Evolutionary conservation across 2,888 invertebrate species (phyloP), one percentile per base, ranked within the genome.

Genomic region (Macaria notata): DNA sequence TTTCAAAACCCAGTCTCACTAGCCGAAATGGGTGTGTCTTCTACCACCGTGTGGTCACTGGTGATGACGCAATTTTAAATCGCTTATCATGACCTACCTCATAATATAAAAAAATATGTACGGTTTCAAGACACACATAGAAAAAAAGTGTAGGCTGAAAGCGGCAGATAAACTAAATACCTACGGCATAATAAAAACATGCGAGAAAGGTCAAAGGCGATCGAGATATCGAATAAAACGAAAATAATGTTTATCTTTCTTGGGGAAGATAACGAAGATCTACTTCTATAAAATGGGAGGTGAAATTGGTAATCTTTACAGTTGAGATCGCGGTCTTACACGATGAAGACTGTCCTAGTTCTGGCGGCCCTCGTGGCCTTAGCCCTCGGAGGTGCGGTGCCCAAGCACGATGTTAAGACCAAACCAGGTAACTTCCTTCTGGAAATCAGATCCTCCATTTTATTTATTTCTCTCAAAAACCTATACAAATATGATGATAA

Each of bases 321-420:
- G 79, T 79, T 75, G 58, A 58, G 68, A 63, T 63, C 62, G 62
- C 59, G 60, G 62, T 61, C 56, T 62, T 56, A 60, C 65, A 81
- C 69, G 59, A 83, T 82, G 85, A 85, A 79, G 78, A 78, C 81
- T 76, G 75, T 84, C 72, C 63, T 83, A 58, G 64, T 84, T 49
- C 68, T 86, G 39, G 73, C 80, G 46, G 78, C 76, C 63, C 72
- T 81, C 19, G 62, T 80, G 48, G 81, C 78, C 68, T 69, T 84
- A 50, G 76, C 70, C 48, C 64, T 76, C 45, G 81, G 76, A 50
- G 71, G 62, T 45, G 62, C 65, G 55, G 61, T 74, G 36, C 63
- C 65, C 9, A 46, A 53, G 49, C 44, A 65, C 50, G 9, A 63
- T 9, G 48, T 66, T 36, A 61, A 62, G 51, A 74, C 63, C 9